Conservation (phyloP, 2,888 invertebrate genomes). For the Eristalis pertinax region DNA sequence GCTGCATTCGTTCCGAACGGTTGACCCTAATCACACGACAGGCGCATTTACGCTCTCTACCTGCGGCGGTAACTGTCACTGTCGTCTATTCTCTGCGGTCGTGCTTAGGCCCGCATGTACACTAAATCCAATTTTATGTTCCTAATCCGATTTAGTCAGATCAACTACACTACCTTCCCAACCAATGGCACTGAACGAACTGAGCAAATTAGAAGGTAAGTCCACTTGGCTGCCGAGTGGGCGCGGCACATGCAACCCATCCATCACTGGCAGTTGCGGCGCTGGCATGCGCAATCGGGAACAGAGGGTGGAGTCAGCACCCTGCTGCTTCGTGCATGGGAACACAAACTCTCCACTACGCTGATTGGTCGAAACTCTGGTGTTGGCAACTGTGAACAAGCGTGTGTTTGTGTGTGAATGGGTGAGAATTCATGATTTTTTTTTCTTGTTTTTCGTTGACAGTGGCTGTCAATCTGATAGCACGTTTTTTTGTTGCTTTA, state of each 20-base stretch:
- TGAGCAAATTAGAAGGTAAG: conserved; percentile 73
- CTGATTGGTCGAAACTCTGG: conserved; percentile 76
- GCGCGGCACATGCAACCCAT: conserved; percentile 73
- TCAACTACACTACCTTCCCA: conserved; percentile 77
- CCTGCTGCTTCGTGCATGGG: not conserved
- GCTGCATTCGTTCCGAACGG: conserved; percentile 59
- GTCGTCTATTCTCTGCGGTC: conserved; percentile 22
- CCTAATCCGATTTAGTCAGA: conserved; percentile 59
- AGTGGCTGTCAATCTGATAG: conserved; percentile 63
- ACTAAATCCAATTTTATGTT: conserved; percentile 27
- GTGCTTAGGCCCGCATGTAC: conserved; percentile 24
- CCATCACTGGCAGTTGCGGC: conserved; percentile 74
- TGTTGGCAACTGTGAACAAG: not conserved
- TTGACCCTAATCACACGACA: conserved; percentile 63
- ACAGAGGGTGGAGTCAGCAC: conserved; percentile 76
- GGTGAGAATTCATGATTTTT: conserved; percentile 12
- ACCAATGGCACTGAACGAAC: conserved; percentile 81
- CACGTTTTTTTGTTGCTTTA: conserved; percentile 57
- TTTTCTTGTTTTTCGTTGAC: conserved; percentile 38
- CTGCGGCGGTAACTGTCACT: conserved; percentile 45
- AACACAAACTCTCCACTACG: conserved; percentile 75
- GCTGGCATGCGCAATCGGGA: conserved; percentile 76
- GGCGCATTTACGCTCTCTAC: conserved; percentile 60
- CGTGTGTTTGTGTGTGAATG: conserved; percentile 42
- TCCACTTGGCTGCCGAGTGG: conserved; percentile 38